Percentiles rank a stretch among this genome's conserved stretches.
phyloP scores from a whole-genome alignment of 1,140 invertebrate genomes.

The Apis florea region DNA sequence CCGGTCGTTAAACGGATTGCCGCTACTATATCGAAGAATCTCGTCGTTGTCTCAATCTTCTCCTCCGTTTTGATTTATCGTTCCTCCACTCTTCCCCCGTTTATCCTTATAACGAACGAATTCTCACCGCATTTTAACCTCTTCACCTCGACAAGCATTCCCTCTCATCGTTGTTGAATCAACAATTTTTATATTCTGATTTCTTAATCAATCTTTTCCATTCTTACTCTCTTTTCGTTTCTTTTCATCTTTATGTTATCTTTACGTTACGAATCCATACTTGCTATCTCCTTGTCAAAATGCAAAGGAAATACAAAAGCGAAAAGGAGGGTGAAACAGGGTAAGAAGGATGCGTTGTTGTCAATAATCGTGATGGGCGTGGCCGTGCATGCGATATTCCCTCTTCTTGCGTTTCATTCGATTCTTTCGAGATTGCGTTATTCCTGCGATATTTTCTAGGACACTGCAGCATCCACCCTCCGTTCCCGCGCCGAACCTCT shows the following conservation, averaged over 20 bases:
- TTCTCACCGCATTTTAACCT: too few species aligned
- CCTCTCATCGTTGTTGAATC: not conserved
- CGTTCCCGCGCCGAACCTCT: not conserved
- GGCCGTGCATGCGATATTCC: not conserved
- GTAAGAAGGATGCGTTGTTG: not conserved
- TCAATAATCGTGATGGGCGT: not conserved
- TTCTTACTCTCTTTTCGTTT: too few species aligned
- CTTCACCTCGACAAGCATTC: too few species aligned
- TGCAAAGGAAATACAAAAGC: not conserved
- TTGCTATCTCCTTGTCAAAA: not conserved
- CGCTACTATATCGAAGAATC: not conserved
- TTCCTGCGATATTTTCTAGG: not conserved
- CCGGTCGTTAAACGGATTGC: conserved; percentile 2
- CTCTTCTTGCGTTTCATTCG: not conserved
- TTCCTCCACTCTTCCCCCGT: too few species aligned
- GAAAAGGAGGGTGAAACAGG: not conserved
- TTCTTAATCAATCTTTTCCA: too few species aligned
- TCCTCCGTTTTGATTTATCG: not conserved
- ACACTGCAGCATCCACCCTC: not conserved
- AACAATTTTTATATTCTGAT: too few species aligned
- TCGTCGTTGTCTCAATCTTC: conserved; percentile 14
- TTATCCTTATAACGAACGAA: too few species aligned
- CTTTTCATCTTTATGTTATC: not conserved
- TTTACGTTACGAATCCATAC: not conserved
- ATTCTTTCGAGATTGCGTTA: conserved; percentile 1